These are phyloP conservation scores for Alouatta palliata DNA, from an alignment of 2,113 vertebrate species.

Conservation along the genomic window DNA sequence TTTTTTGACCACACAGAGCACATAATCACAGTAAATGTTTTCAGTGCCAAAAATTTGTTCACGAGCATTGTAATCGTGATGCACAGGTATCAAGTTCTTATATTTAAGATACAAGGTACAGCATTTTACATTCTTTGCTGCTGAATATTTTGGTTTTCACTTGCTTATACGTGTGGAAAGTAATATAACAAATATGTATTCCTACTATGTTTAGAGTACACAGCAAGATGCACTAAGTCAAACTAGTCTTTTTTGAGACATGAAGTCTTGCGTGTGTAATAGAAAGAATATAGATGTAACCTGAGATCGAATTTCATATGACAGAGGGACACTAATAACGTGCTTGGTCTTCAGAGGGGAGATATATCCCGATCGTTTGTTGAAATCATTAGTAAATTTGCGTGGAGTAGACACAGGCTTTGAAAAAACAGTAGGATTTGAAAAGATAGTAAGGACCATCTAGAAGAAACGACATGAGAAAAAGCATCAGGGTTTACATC, in stretches of 20 bases:
- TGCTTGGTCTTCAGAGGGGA: neutral
- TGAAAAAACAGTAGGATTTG: neutral
- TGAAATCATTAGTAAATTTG: neutral
- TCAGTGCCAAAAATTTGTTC: neutral
- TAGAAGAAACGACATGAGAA: neutral
- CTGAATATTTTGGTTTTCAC: constrained; percentile 2
- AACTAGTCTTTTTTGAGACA: neutral
- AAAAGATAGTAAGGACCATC: neutral
- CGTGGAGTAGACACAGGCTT: neutral
- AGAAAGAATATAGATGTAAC: neutral
- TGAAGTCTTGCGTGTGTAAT: neutral
- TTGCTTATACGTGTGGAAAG: neutral
- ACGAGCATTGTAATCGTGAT: neutral
- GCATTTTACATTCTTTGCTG: neutral
- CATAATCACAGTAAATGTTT: neutral
- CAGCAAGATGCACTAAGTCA: neutral
- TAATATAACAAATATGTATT: neutral
- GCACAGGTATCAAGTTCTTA: neutral
- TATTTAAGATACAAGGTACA: neutral
- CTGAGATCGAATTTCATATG: neutral
- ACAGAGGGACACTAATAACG: neutral
- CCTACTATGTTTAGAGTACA: neutral
- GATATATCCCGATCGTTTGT: neutral
- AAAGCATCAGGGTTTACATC: neutral
- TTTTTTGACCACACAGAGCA: neutral